phyloP scores from a whole-genome alignment of 2,888 invertebrate genomes.

The Drosophila fulvimacula region DNA sequence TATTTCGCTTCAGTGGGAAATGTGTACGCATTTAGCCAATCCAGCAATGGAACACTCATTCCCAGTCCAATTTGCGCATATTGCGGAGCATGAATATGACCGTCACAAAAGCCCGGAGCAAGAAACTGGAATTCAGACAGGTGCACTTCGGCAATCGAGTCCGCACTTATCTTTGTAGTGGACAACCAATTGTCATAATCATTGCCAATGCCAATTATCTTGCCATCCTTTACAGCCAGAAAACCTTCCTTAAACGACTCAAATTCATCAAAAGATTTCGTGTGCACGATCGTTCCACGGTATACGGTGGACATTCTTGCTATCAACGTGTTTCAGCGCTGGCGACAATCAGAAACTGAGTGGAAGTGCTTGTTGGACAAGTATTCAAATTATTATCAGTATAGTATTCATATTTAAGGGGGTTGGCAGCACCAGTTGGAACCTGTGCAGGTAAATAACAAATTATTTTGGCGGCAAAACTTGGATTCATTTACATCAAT shows the following conservation, averaged over 20 bases:
- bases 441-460: slow-evolving; percentile 22
- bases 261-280: slow-evolving; percentile 83
- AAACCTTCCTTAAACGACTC: slow-evolving; percentile 86
- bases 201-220: slow-evolving; percentile 85
- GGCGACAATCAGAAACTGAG: slow-evolving; percentile 19
- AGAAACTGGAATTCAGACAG: slow-evolving; percentile 88
- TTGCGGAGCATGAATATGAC: slow-evolving; percentile 96
- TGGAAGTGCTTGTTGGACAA: slow-evolving; percentile 42
- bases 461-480: background rate
- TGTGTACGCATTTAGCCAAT: slow-evolving; percentile 94
- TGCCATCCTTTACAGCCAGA: slow-evolving; percentile 86
- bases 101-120: slow-evolving; percentile 95
- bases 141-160: slow-evolving; percentile 47
- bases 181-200: slow-evolving; percentile 73
- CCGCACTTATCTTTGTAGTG: background rate
- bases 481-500: background rate
- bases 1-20: slow-evolving; percentile 93
- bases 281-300: slow-evolving; percentile 84
- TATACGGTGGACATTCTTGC: slow-evolving; percentile 77
- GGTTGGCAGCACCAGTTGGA: background rate
- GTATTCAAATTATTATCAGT: slow-evolving; percentile 54
- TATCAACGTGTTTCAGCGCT: slow-evolving; percentile 19
- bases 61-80: slow-evolving; percentile 94
- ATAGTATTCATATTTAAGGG: background rate
- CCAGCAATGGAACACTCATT: slow-evolving; percentile 91